Conservation (phyloP, 2,797 vertebrate genomes). For the Cryptoprocta ferox region DNA sequence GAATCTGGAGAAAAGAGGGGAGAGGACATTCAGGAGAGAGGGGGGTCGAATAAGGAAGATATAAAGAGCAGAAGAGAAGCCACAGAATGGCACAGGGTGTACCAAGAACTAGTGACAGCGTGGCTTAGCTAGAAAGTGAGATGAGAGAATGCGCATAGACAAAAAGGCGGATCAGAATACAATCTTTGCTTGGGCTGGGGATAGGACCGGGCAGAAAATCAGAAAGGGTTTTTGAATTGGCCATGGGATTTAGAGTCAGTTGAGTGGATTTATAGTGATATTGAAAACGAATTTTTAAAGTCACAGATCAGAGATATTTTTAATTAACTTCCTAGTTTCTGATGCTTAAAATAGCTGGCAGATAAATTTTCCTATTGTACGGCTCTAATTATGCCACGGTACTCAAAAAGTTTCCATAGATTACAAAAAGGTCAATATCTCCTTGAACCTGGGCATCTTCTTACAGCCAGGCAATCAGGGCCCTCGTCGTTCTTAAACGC, state of each 20-base stretch:
- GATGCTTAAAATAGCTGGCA: not conserved
- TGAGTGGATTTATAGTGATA: not conserved
- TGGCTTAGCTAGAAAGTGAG: too few relatives aligned
- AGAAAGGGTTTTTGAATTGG: not conserved
- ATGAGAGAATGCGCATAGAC: not conserved
- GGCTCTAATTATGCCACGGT: not conserved
- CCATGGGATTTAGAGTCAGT: not conserved
- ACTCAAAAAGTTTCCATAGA: not conserved
- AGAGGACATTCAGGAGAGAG: not conserved
- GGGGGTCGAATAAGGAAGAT: rapidly evolving
- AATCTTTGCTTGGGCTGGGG: not conserved
- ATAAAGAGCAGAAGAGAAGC: not conserved
- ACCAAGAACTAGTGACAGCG: not conserved
- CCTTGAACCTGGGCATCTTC: not conserved
- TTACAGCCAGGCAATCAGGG: not conserved
- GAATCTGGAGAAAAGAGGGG: not conserved
- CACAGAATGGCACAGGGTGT: not conserved
- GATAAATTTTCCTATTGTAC: not conserved
- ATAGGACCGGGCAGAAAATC: rapidly evolving
- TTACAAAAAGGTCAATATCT: not conserved
- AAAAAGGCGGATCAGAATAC: rapidly evolving
- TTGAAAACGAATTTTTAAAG: not conserved
- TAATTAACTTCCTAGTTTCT: conserved; percentile 41
- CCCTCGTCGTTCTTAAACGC: not conserved
- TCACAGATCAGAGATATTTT: conserved; percentile 14